These are phyloP conservation scores for Lasioglossum villosulum DNA, from an alignment of 2,888 invertebrate genomes.

Conservation along the genomic window DNA sequence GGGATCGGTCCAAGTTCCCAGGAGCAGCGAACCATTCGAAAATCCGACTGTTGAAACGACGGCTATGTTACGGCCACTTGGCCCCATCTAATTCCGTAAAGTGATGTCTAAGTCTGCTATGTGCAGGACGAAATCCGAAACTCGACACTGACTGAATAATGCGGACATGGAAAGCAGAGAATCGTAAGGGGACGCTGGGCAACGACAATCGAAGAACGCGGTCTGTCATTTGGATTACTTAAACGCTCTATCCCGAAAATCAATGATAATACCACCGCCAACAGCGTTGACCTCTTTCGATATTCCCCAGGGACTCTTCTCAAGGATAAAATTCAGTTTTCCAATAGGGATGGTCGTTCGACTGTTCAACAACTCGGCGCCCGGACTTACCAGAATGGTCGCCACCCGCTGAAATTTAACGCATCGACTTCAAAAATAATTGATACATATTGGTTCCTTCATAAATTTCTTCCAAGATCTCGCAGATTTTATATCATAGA, in stretches of 20 bases:
- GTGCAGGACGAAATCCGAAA: slow-evolving; percentile 78
- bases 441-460: neutral
- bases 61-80: slow-evolving; percentile 60
- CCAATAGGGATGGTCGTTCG: neutral
- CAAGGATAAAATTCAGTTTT: slow-evolving; percentile 57
- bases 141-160: slow-evolving; percentile 76
- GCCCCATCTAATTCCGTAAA: slow-evolving; percentile 80
- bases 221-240: slow-evolving; percentile 68
- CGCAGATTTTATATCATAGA: neutral
- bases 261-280: slow-evolving; percentile 59
- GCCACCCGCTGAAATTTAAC: neutral
- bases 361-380: neutral
- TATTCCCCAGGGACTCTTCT: slow-evolving; percentile 19
- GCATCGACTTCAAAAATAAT: neutral
- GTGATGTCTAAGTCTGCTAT: slow-evolving; percentile 81
- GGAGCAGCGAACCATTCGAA: slow-evolving; percentile 51
- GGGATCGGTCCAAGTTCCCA: slow-evolving; percentile 47
- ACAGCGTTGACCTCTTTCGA: slow-evolving; percentile 28
- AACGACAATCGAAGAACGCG: slow-evolving; percentile 50
- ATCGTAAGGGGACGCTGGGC: slow-evolving; percentile 50
- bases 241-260: slow-evolving; percentile 65
- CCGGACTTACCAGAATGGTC: neutral
- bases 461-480: neutral
- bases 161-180: slow-evolving; percentile 60
- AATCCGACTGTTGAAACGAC: slow-evolving; percentile 55